Evolutionary conservation across 2,888 invertebrate species (phyloP), one percentile per base, ranked within the genome.

Genomic region (Ametastegia equiseti): DNA sequence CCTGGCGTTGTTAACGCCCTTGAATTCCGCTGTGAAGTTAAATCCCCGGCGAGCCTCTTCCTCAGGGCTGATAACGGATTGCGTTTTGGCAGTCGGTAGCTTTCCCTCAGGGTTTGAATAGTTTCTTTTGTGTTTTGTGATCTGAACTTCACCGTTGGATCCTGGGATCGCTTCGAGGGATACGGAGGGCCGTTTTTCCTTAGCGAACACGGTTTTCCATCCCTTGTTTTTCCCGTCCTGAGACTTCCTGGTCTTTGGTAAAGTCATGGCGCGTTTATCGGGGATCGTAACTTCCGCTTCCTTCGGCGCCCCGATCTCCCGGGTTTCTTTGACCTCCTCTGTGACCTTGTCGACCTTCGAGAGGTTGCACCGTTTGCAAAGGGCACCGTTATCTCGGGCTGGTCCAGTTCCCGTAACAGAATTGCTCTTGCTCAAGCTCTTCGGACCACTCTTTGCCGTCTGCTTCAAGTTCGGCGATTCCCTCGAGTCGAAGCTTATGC

Each of bases 401-500:
- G 81, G 5, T 82, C 83, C 39, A 6, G 36, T 77, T 54, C 84
- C 86, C 42, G 84, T 86, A 3, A 89, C 83, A 13, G 90, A 89
- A 71, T 90, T 88, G 82, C 88, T 90, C 81, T 91, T 91, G 81
- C 82, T 89, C 60, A 90, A 77, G 9, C 81, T 83, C 80, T 89
- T 90, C 11, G 84, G 65, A 13, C 82, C 50, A 45, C 86, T 88
- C 73, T 90, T 89, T 54, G 83, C 85, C 30, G 86, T 71, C 9
- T 83, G 77, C 69, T 88, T 89, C 2, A 86, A 81, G n/a, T 84
- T 79, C 2, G 88, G 88, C 6, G 91, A 84, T 19, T 93, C 93
- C 83, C 90, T 92, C 30, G 90, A 89, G 79, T 93, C 93, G 83
- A 93, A 91, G 60, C 93, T 93, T 81, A 93, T 91, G 82, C 92